These are phyloP conservation scores for Catonia carolina DNA, from an alignment of 2,888 invertebrate species.

Conservation along the genomic window DNA sequence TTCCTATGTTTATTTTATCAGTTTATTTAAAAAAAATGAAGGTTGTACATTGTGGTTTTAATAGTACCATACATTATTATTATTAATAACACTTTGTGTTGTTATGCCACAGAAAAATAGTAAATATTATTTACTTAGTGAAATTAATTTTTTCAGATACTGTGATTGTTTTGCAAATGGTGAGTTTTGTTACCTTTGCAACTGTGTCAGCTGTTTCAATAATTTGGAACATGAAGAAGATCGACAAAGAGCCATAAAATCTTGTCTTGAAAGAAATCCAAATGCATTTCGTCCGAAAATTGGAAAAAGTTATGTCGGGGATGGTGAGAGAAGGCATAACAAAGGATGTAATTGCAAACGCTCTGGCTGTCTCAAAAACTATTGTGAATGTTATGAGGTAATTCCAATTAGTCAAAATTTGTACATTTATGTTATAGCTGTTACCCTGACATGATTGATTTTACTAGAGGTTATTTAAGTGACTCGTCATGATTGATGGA, in stretches of 20 bases:
- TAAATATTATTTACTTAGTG: too few species aligned
- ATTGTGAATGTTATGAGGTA: slow-evolving; percentile 99
- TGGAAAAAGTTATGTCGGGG: slow-evolving; percentile 71
- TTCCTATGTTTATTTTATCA: too few species aligned
- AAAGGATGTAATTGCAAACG: slow-evolving; percentile 99
- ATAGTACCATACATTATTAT: too few species aligned
- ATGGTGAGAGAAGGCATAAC: slow-evolving; percentile 80
- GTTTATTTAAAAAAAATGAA: too few species aligned
- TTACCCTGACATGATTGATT: too few species aligned
- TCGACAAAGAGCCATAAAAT: slow-evolving; percentile 86
- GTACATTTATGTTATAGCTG: too few species aligned
- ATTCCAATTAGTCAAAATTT: slow-evolving; percentile 27
- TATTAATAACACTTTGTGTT: too few species aligned
- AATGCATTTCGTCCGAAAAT: slow-evolving; percentile 98
- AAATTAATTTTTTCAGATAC: slow-evolving; percentile 59
- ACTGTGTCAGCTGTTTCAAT: slow-evolving; percentile 95
- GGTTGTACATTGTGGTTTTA: too few species aligned
- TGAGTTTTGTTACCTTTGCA: slow-evolving; percentile 96
- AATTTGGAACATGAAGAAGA: slow-evolving; percentile 94
- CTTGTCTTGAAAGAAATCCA: slow-evolving; percentile 94
- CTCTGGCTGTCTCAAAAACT: slow-evolving; percentile 97
- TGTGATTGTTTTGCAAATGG: slow-evolving; percentile 99
- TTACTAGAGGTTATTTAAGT: too few species aligned
- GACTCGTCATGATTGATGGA: too few species aligned
- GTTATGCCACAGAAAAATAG: too few species aligned